A percentile compares a stretch with the other conserved stretches of the same genome.
Conservation (phyloP, 2,888 invertebrate genomes). For the Seira musarum region DNA sequence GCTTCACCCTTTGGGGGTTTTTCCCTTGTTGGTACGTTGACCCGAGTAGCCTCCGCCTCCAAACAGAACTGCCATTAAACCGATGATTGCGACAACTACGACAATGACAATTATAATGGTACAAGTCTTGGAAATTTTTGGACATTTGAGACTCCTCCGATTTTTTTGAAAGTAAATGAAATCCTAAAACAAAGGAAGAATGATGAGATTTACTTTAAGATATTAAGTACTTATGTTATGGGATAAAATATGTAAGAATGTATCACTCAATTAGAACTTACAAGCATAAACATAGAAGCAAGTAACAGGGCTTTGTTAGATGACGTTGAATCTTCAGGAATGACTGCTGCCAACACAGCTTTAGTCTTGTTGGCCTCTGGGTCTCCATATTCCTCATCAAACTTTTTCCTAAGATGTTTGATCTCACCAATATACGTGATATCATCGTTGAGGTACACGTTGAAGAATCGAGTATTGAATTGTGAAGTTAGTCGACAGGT, state of each 20-base stretch:
- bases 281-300: constrained; percentile 62
- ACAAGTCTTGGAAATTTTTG: constrained; percentile 62
- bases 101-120: constrained; percentile 57
- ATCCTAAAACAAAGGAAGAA: constrained; percentile 47
- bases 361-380: constrained; percentile 44
- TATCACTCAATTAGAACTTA: too few relatives aligned
- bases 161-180: constrained; percentile 59
- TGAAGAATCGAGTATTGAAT: constrained; percentile 43
- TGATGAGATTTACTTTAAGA: constrained; percentile 1
- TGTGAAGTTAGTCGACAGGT: constrained; percentile 48
- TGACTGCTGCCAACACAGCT: constrained; percentile 44
- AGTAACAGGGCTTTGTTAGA: constrained; percentile 61
- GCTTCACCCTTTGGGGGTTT: constrained; percentile 39
- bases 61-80: constrained; percentile 49
- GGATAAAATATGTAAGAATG: too few relatives aligned
- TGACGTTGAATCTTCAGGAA: constrained; percentile 59
- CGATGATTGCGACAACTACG: constrained; percentile 47
- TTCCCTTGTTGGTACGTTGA: constrained; percentile 33
- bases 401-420: constrained; percentile 43
- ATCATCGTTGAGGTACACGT: constrained; percentile 55
- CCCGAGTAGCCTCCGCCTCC: constrained; percentile 63
- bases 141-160: constrained; percentile 36
- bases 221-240: too few relatives aligned
- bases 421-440: constrained; percentile 60
- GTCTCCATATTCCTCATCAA: constrained; percentile 52